These are phyloP conservation scores for Corydoras maculifer DNA, from an alignment of 2,113 vertebrate species.

Conservation along the genomic window DNA sequence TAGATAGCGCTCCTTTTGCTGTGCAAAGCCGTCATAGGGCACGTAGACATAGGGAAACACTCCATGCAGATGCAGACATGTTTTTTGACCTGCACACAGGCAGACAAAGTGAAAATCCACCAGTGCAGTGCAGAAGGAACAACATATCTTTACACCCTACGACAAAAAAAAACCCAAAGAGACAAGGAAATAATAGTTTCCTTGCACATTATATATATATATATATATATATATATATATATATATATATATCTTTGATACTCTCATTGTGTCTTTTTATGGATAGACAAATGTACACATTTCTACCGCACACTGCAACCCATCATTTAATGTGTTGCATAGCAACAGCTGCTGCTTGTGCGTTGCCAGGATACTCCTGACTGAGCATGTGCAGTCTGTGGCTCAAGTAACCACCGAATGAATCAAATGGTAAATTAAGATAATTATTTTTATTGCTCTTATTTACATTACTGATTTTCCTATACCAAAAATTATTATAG, in stretches of 20 bases:
- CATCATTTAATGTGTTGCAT: conserved; percentile 3
- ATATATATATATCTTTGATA: too few species aligned
- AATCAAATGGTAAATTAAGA: too few species aligned
- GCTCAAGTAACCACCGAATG: neutral
- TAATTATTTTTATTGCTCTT: too few species aligned
- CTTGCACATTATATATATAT: too few species aligned
- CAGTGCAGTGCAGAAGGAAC: too few species aligned
- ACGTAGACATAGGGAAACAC: conserved; percentile 94
- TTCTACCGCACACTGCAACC: neutral
- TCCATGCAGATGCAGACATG: conserved; percentile 93
- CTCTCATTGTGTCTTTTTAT: too few species aligned
- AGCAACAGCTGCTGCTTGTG: conserved; percentile 9
- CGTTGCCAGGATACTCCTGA: neutral
- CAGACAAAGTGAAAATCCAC: neutral
- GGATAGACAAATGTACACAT: neutral
- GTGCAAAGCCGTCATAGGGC: conserved; percentile 81
- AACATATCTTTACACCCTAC: too few species aligned
- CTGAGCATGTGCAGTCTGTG: conserved; percentile 1
- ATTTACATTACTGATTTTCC: too few species aligned
- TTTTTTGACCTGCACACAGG: conserved; percentile 83
- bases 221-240: too few species aligned
- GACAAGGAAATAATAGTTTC: too few species aligned
- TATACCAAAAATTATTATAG: too few species aligned
- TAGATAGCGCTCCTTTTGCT: conserved; percentile 79
- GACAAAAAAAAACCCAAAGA: too few species aligned